Base-by-base conservation (phyloP, 1,140 invertebrate species). In the Hypothenemus hampei region DNA sequence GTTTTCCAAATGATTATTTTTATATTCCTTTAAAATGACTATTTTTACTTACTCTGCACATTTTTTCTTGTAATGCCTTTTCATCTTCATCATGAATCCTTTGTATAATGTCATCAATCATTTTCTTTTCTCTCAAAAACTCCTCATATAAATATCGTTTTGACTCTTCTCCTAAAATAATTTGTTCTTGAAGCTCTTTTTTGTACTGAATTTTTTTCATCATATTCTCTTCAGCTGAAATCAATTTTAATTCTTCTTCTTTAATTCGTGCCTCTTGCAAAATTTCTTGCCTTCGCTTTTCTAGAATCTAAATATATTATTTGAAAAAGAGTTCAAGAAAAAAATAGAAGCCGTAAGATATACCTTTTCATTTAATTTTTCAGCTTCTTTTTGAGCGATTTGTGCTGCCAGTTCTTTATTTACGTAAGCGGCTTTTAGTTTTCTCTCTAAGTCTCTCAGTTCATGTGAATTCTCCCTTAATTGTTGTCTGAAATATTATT, bases 61-160 rank as follows among this genome's bases (percentile, higher is more conserved):
- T 66, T 53, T 64, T 70, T 33, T 67, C 65, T 45, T 69, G 47
- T 18, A 65, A 53, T 47, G 65, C 62, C 52, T 65, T 50, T 51
- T 67, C 60, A 54, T 72, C 68, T 58, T 75, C 73, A 43, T 70
- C 68, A 45, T 71, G 66, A 19, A 73, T 69, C 41, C 66, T 57
- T 36, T 65, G 61, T 22, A 72, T 64, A 58, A 73, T 64, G 49
- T 71, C 67, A 61, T 75, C 73, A 29, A 73, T 60, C 47, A 71
- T 48, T 58, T 69, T 70, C 60, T 73, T 75, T 43, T 74, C 72
- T 35, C 59, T 61, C 6, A 75, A 44, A 49, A 70, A 73, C 54
- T 73, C 71, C 58, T 73, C 68, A 58, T 72, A 73, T 33, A 64
- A 33, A 29, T 62, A 62, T 29, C 69, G 63, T 36, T 63, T 65